phyloP scores from a whole-genome alignment of 2,888 invertebrate species.

The Elysia crispata region DNA sequence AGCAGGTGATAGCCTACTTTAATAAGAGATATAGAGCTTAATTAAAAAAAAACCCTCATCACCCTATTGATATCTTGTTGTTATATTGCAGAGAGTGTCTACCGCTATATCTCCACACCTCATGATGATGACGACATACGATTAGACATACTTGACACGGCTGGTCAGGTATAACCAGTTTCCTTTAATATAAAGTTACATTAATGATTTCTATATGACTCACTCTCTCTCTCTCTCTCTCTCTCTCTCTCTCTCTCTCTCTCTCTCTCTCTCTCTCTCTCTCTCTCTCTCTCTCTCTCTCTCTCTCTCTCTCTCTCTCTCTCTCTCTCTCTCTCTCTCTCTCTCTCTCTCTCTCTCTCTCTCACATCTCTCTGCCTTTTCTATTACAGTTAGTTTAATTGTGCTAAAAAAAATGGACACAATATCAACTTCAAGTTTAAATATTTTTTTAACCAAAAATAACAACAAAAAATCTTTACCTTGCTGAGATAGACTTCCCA shows the following conservation, averaged over 20 bases:
- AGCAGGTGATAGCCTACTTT: too few species aligned
- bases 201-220: too few species aligned
- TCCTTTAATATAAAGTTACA: background rate
- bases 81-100: slow-evolving; percentile 63
- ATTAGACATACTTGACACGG: slow-evolving; percentile 74
- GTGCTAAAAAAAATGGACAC: too few species aligned
- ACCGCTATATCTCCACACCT: slow-evolving; percentile 57
- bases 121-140: slow-evolving; percentile 69
- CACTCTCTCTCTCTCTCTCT: too few species aligned
- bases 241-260: background rate
- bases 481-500: too few species aligned
- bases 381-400: too few species aligned
- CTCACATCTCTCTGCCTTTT: background rate
- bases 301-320: background rate
- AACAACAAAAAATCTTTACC: too few species aligned
- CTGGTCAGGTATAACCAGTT: slow-evolving; percentile 64
- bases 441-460: too few species aligned
- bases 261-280: slow-evolving; percentile 13
- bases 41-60: too few species aligned
- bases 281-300: slow-evolving; percentile 1
- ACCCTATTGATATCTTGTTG: too few species aligned
- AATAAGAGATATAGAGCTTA: too few species aligned
- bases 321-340: background rate
- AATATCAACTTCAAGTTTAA: too few species aligned
- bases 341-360: slow-evolving; percentile 1